Conservation (phyloP, 2,113 vertebrate species). For the Corythoichthys intestinalis region DNA sequence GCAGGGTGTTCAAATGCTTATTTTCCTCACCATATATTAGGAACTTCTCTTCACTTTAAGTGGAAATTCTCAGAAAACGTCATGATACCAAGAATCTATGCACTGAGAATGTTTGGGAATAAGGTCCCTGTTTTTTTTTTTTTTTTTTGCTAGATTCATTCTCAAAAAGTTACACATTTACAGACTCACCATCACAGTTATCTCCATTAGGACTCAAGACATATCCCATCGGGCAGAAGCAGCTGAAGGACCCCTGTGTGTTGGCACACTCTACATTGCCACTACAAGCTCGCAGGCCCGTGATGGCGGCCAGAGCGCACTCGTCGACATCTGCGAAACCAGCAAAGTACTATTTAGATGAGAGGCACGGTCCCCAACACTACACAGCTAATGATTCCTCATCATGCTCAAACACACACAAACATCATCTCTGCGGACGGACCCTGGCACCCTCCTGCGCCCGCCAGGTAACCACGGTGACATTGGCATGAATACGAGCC, state of each 20-base stretch:
- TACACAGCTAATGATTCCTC: neutral
- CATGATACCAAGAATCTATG: too few relatives aligned
- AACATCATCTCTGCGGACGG: conserved; percentile 26
- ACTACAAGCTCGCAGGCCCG: conserved; percentile 70
- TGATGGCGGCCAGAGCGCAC: conserved; percentile 70
- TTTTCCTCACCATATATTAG: too few relatives aligned
- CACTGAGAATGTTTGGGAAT: too few relatives aligned
- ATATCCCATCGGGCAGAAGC: conserved; percentile 67
- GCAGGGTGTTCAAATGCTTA: too few relatives aligned
- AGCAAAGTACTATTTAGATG: neutral
- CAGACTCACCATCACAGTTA: conserved; percentile 69
- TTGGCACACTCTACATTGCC: conserved; percentile 64
- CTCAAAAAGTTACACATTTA: neutral
- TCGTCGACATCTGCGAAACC: conserved; percentile 71
- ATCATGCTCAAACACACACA: conserved; percentile 11
- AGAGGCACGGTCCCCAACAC: neutral
- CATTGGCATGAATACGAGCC: conserved; percentile 73
- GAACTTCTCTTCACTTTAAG: too few relatives aligned
- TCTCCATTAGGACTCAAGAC: conserved; percentile 60
- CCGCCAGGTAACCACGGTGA: conserved; percentile 70
- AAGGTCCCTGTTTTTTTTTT: too few relatives aligned
- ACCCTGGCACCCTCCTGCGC: conserved; percentile 68
- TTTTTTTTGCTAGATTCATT: neutral
- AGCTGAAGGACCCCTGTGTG: conserved; percentile 71
- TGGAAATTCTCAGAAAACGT: too few relatives aligned